Evolutionary conservation across 2,888 invertebrate species (phyloP), one percentile per base, ranked within the genome.

Genomic region (Synergus itoensis): DNA sequence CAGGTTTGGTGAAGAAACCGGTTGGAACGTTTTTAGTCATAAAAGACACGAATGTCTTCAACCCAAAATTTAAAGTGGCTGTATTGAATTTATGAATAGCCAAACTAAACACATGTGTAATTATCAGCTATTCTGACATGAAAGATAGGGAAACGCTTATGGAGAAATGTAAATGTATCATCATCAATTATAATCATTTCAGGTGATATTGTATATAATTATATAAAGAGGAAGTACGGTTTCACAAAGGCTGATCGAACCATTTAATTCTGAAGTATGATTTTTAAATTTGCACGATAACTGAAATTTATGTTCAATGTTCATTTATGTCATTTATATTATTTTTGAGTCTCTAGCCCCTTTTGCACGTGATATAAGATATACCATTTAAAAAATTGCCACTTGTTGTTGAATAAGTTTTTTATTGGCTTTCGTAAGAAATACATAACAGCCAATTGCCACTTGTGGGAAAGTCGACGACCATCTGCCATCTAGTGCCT

Each of bases 1-100:
- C n/a, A 73, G n/a, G 28, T 73, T 73, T 73, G 28, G 73, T 73
- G 36, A 48, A 73, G 73, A 73, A 73, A 73, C 73, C 73, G 73
- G 73, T 73, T 73, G 45, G 48, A 36, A 73, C 48, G 53, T 73
- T 73, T 69, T 73, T 53, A 53, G 53, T 48, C 53, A 73, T 73
- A 73, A 73, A 53, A 48, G 28, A 69, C 4, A 53, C 73, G 53
- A 73, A 73, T 73, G 48, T 36, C 73, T 53, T 48, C 53, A 73
- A 73, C 36, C 16, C 28, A 73, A 73, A 73, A 73, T 53, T 73
- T 7, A 73, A 73, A 53, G 48, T 73, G 48, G 53, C 16, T 45
- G 45, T 69, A 73, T 53, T 48, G 11, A 53, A 73, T 73, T 48
- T 48, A 53, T 73, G 73, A 40, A 48, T 28, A 73, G 48, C n/a